Conservation (phyloP, 2,113 vertebrate genomes). For the Hucho hucho region DNA sequence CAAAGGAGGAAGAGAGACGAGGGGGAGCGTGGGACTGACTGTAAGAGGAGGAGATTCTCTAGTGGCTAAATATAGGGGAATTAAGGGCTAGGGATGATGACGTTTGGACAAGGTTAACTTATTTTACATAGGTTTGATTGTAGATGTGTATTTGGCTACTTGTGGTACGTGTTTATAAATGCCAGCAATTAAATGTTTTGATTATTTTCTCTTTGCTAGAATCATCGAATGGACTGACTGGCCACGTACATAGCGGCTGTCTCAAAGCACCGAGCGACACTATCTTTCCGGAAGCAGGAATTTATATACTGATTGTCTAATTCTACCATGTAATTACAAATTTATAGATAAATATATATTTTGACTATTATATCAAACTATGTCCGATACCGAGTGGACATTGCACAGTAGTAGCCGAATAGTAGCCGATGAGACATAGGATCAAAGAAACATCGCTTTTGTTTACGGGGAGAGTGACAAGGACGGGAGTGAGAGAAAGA, state of each 20-base stretch:
- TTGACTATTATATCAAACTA: too few species aligned
- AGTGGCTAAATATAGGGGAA: not conserved
- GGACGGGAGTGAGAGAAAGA: constrained; percentile 57
- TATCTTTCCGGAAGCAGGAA: constrained; percentile 42
- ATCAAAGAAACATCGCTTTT: not conserved
- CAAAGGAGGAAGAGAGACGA: constrained; percentile 16
- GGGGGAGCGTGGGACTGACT: constrained; percentile 18
- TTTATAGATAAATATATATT: not conserved
- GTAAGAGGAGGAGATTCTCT: not conserved
- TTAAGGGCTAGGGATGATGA: not conserved
- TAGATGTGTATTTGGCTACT: not conserved
- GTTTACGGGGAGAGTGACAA: constrained; percentile 58
- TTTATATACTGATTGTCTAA: not conserved
- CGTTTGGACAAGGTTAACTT: not conserved
- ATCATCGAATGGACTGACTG: not conserved
- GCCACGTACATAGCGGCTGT: constrained; percentile 5
- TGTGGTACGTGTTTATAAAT: not conserved
- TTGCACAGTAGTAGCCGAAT: too few species aligned
- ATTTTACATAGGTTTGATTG: not conserved
- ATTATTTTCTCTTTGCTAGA: not conserved
- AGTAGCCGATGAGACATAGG: too few species aligned
- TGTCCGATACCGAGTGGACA: too few species aligned
- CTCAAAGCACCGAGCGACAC: constrained; percentile 34
- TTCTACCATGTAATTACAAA: not conserved
- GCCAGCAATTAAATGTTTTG: too few species aligned